phyloP scores from a whole-genome alignment of 2,113 vertebrate species.

The Megaceryle maxima region DNA sequence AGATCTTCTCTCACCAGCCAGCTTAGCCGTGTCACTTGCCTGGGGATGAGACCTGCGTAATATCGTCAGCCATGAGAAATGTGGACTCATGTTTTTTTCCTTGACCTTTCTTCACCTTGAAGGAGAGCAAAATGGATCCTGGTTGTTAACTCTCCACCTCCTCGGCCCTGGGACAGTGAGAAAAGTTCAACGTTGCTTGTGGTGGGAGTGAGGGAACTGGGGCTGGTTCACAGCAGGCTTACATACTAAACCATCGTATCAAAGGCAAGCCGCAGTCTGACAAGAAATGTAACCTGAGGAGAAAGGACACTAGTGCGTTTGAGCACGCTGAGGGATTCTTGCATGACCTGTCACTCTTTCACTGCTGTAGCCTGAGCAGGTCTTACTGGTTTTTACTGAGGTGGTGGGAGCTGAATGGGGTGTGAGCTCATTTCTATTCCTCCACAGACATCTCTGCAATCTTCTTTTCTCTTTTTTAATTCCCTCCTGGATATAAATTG shows the following conservation, averaged over 20 bases:
- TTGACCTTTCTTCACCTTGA: constrained; percentile 61
- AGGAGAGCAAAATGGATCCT: neutral
- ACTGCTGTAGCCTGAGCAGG: constrained; percentile 54
- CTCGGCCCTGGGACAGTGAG: neutral
- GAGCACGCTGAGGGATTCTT: constrained; percentile 53
- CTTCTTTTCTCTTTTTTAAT: constrained; percentile 44
- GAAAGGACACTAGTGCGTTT: constrained; percentile 61
- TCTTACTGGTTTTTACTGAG: constrained; percentile 65
- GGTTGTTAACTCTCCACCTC: neutral
- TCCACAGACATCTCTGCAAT: neutral
- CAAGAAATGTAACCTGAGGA: constrained; percentile 66
- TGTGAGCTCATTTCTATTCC: constrained; percentile 35
- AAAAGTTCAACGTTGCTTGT: neutral
- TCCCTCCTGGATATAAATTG: constrained; percentile 7
- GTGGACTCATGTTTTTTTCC: neutral
- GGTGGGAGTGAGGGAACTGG: constrained; percentile 2
- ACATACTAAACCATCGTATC: constrained; percentile 46
- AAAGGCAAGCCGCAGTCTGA: neutral
- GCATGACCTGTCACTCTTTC: constrained; percentile 54
- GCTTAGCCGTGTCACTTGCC: neutral
- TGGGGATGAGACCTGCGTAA: neutral
- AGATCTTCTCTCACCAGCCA: neutral
- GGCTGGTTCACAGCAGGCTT: neutral
- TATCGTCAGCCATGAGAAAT: neutral
- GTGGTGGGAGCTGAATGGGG: constrained; percentile 60